These are phyloP conservation scores for Tetranychus truncatus DNA, from an alignment of 2,888 invertebrate genomes.

Conservation along the genomic window DNA sequence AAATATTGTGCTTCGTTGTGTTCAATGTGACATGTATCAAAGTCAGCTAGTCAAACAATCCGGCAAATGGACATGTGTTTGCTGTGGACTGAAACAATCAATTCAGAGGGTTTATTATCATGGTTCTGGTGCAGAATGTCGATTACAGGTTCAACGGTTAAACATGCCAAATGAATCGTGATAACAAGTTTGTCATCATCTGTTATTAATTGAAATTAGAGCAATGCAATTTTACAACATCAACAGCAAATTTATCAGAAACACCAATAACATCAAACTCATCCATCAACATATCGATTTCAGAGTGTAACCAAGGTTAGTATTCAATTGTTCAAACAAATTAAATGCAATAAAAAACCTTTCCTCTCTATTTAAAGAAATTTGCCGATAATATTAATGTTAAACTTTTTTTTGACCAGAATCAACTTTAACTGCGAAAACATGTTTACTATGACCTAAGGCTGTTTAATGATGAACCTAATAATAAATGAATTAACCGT, in stretches of 20 bases:
- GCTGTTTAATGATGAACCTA: background rate
- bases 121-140: slow-evolving; percentile 14
- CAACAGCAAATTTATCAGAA: too few relatives aligned
- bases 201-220: too few relatives aligned
- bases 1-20: slow-evolving; percentile 16
- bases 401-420: background rate
- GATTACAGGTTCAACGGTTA: background rate
- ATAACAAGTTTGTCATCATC: too few relatives aligned
- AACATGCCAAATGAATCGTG: background rate
- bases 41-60: slow-evolving; percentile 17
- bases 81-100: slow-evolving; percentile 17
- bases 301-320: background rate
- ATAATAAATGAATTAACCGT: background rate
- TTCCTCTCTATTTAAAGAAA: background rate
- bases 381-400: background rate
- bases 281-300: too few relatives aligned
- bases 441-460: background rate
- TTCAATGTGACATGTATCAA: slow-evolving; percentile 14
- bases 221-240: too few relatives aligned
- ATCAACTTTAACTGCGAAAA: background rate
- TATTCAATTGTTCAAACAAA: background rate
- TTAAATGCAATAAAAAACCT: background rate
- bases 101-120: slow-evolving; percentile 12
- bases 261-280: too few relatives aligned
- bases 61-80: slow-evolving; percentile 16